These are phyloP conservation scores for Chaetodon auriga DNA, from an alignment of 2,113 vertebrate species.

Conservation along the genomic window DNA sequence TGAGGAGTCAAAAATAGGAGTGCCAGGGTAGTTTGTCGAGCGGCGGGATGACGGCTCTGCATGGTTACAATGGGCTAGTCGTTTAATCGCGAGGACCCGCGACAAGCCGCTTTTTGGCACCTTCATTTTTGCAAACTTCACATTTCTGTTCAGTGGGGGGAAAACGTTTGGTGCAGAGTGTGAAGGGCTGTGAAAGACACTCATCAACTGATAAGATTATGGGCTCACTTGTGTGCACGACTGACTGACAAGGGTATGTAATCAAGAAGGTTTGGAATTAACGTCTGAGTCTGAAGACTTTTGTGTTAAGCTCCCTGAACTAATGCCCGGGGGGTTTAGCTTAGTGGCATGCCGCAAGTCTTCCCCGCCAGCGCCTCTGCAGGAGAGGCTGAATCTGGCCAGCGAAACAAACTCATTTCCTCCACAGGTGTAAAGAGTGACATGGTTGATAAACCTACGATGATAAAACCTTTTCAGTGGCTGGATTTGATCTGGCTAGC, in stretches of 20 bases:
- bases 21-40: slow-evolving; percentile 35
- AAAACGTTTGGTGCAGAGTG: slow-evolving; percentile 32
- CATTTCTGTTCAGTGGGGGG: slow-evolving; percentile 8
- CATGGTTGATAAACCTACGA: slow-evolving; percentile 67
- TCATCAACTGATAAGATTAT: slow-evolving; percentile 69
- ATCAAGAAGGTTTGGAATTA: slow-evolving; percentile 76
- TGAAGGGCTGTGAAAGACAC: slow-evolving; percentile 57
- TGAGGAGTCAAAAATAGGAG: slow-evolving; percentile 58
- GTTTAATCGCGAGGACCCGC: background rate
- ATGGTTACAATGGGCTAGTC: slow-evolving; percentile 2
- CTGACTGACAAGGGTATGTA: slow-evolving; percentile 68
- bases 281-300: slow-evolving; percentile 63
- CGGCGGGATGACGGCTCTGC: slow-evolving; percentile 2
- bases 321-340: slow-evolving; percentile 68
- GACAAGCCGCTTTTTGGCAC: background rate
- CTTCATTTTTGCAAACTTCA: slow-evolving; percentile 19
- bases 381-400: slow-evolving; percentile 53
- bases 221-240: slow-evolving; percentile 57
- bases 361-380: slow-evolving; percentile 36
- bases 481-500: slow-evolving; percentile 61
- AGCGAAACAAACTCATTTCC: slow-evolving; percentile 68
- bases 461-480: slow-evolving; percentile 60
- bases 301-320: slow-evolving; percentile 76
- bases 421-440: slow-evolving; percentile 69
- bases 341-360: slow-evolving; percentile 58